A percentile compares a stretch with the other conserved stretches of the same genome.
Conservation (phyloP, 2,888 invertebrate genomes). For the Eupithecia subumbrata region DNA sequence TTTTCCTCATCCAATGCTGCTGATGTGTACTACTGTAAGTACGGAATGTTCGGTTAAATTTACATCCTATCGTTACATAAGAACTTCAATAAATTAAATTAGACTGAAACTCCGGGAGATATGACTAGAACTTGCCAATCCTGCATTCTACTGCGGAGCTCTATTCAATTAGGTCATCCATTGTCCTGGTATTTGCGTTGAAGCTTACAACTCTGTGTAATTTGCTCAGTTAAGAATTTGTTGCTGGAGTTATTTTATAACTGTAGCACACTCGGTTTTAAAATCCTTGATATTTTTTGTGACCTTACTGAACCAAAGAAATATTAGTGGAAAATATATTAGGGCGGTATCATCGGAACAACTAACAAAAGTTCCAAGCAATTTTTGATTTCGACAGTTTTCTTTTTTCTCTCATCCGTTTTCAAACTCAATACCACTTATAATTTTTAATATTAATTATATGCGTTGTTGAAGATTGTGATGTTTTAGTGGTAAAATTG, state of each 20-base stretch:
- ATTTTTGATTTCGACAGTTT: neutral
- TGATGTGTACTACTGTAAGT: neutral
- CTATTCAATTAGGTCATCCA: conserved; percentile 34
- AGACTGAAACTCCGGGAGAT: conserved; percentile 21
- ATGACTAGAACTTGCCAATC: conserved; percentile 27
- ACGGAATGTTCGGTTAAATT: neutral
- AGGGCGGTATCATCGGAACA: neutral
- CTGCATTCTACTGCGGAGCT: conserved; percentile 28
- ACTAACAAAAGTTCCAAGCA: neutral
- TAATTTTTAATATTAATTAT: too few species aligned
- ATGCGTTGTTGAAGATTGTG: too few species aligned
- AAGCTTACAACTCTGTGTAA: conserved; percentile 23
- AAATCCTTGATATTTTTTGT: neutral
- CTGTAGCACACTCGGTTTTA: neutral
- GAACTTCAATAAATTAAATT: conserved; percentile 19
- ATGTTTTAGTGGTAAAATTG: neutral
- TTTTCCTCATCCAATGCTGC: neutral
- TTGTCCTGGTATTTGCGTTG: conserved; percentile 29
- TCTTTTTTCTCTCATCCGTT: neutral
- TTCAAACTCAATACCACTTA: too few species aligned
- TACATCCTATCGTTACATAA: conserved; percentile 3
- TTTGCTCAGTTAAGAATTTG: conserved; percentile 32
- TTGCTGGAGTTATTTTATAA: conserved; percentile 14
- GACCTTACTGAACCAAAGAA: neutral
- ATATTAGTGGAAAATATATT: neutral